Base-by-base conservation (phyloP, 1,140 invertebrate species). In the Procambarus clarkii region DNA sequence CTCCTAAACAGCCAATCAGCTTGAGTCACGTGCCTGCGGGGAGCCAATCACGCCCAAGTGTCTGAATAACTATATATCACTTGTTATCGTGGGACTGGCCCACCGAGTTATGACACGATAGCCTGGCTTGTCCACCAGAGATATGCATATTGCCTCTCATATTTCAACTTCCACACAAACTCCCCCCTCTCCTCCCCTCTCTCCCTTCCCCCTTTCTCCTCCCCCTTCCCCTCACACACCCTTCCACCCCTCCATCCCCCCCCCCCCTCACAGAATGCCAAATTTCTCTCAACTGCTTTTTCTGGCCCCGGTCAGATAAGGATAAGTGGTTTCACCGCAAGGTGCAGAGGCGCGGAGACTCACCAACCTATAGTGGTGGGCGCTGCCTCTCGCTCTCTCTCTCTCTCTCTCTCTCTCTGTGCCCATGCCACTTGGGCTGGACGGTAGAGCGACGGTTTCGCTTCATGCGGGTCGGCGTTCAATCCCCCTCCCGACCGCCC, bases 111-210 rank as follows among this genome's bases (percentile, higher is more conserved):
- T 92, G 91, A 92, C 85, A 83, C 71, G 91, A 92, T 92, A 92
- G 58, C 85, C 80, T 13, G 91, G 50, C 91, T 87, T 92, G 91
- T 92, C 91, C 91, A 88, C 79, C 85, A 79, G 69, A 92, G 85
- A 92, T 92, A 92, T 92, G 91, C 91, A 92, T 92, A 92, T 92
- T 92, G 91, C 64, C 34, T 24, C 85, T 76, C 91, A 92, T 92
- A 92, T 92, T 92, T 92, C 91, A 92, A 86, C 50, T 91, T 69
- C 85, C 60, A 71, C 60, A 48, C 69, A 15, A 45, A 45, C 18
- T 3, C 54, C 80, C 69, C 21, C 11, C 8, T 24, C 48, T 34
- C 4, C 15, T 2, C 5, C 84, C 11, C 48, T 11, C 45, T 13
- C 46, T 58, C 71, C 54, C 74, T 64, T 34, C 44, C 64, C 45